Evolutionary conservation across 2,888 invertebrate genomes (phyloP).

Genomic region (Polia nebulosa): DNA sequence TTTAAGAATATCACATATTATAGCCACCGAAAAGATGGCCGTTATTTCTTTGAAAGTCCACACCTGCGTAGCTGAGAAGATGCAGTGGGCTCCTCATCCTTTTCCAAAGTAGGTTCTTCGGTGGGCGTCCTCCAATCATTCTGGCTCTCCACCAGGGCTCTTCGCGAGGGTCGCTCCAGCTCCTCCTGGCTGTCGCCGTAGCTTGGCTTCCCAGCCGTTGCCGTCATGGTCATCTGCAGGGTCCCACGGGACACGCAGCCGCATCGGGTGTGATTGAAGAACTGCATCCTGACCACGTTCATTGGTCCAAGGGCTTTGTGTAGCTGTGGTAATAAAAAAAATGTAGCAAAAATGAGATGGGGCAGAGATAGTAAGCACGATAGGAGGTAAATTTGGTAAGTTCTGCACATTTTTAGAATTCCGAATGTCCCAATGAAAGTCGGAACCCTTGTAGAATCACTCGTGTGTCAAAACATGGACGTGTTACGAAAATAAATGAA

Average conservation of each 20-base stretch:
- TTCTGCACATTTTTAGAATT: too few relatives aligned
- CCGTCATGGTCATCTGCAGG: conserved; percentile 71
- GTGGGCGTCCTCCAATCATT: conserved; percentile 78
- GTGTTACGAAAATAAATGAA: too few relatives aligned
- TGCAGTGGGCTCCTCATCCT: conserved; percentile 79
- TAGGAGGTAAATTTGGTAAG: too few relatives aligned
- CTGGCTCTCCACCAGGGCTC: conserved; percentile 67
- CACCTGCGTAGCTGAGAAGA: conserved; percentile 84
- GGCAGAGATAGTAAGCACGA: too few relatives aligned
- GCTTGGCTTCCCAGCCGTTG: conserved; percentile 64
- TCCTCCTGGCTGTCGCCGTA: conserved; percentile 65
- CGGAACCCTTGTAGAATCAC: too few relatives aligned
- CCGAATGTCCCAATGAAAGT: too few relatives aligned
- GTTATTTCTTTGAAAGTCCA: neutral
- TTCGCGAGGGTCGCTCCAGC: conserved; percentile 58
- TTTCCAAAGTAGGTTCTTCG: conserved; percentile 75
- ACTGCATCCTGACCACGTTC: conserved; percentile 79
- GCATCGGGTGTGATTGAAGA: conserved; percentile 87
- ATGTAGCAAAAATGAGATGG: neutral
- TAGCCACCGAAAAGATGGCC: neutral
- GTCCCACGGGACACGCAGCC: conserved; percentile 82
- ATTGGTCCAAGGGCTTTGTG: conserved; percentile 81
- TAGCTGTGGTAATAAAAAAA: conserved; percentile 71
- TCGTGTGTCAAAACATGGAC: too few relatives aligned
- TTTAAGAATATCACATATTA: neutral